Base-by-base conservation (phyloP, 2,113 vertebrate genomes). In the Silurus glanis region DNA sequence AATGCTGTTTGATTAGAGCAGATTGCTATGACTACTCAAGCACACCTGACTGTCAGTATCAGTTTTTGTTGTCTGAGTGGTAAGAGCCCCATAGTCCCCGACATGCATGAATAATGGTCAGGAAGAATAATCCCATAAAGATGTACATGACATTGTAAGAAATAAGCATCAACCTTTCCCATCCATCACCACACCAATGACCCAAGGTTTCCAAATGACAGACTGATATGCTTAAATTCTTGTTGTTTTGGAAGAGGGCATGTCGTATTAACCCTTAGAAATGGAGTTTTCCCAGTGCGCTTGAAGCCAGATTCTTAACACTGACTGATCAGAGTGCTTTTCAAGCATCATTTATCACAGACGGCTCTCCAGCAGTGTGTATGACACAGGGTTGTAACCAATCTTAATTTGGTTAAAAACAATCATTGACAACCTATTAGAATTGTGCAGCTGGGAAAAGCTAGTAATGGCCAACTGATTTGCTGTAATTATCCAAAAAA, bases 341-440 rank as follows among this genome's bases (percentile, higher is more conserved):
- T 95, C 92, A 94, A 92, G 94, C 93, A 85, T 92, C 94, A 94
- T 95, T 95, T 95, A 93, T 89, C 91, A 89, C 93, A 90, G 75
- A 88, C 59, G 79, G 87, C 78, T 78, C 89, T 58, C 85, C 62
- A 80, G 87, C 86, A 87, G 47, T 85, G 86, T 62, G 6, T 23
- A 80, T 88, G 85, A 80, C 83, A 84, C 62, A 21, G 72, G 88
- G 81, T 55, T 85, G 61, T 84, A 85, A 69, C 89, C 90, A 75
- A 87, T 72, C 85, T 88, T 88, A 84, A 83, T 90, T 86, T 78
- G 78, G 37, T 37, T 86, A 86, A 86, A 87, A 72, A 83, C 53
- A 83, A 47, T 83, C 67, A 80, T 74, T 64, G 85, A 66, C 83
- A 85, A 87, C 80, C 85, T 82, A 79, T 86, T 84, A 81, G 49